Conservation (phyloP, 1,140 invertebrate genomes). For the Macrobrachium nipponense region DNA sequence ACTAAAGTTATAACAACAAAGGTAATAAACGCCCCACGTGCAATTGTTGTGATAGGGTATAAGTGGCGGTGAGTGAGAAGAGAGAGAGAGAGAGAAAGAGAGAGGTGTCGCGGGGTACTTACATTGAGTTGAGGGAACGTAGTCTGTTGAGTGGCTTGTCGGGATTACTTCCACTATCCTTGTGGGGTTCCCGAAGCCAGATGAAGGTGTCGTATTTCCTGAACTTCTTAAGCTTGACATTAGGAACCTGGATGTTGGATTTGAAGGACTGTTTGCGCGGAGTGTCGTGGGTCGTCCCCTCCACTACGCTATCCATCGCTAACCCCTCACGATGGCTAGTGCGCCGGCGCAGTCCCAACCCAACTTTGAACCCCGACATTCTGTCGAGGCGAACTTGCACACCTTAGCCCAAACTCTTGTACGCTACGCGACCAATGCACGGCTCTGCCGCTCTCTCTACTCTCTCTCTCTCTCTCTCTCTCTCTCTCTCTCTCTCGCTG, state of each 20-base stretch:
- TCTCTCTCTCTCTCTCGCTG: neutral
- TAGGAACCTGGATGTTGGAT: constrained; percentile 52
- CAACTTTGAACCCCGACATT: constrained; percentile 63
- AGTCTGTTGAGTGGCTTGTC: constrained; percentile 62
- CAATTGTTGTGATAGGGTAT: neutral
- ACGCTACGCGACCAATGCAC: constrained; percentile 4
- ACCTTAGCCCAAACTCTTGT: constrained; percentile 45
- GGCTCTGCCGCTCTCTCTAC: neutral
- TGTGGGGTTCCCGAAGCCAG: constrained; percentile 61
- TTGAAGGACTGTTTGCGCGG: constrained; percentile 61
- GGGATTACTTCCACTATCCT: constrained; percentile 48
- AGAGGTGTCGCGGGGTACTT: constrained; percentile 30
- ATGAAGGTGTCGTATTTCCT: constrained; percentile 63
- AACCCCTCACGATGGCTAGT: constrained; percentile 59
- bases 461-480: neutral
- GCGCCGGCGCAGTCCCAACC: constrained; percentile 62
- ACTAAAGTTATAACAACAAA: neutral
- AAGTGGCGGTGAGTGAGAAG: constrained; percentile 5
- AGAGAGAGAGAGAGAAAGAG: too few relatives aligned
- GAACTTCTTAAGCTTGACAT: constrained; percentile 62
- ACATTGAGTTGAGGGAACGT: constrained; percentile 63
- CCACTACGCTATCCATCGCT: constrained; percentile 57
- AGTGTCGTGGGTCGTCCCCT: constrained; percentile 35
- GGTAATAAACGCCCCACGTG: neutral
- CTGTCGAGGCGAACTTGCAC: constrained; percentile 12